Base-by-base conservation (phyloP, 2,113 vertebrate genomes). In the Argyrosomus japonicus region DNA sequence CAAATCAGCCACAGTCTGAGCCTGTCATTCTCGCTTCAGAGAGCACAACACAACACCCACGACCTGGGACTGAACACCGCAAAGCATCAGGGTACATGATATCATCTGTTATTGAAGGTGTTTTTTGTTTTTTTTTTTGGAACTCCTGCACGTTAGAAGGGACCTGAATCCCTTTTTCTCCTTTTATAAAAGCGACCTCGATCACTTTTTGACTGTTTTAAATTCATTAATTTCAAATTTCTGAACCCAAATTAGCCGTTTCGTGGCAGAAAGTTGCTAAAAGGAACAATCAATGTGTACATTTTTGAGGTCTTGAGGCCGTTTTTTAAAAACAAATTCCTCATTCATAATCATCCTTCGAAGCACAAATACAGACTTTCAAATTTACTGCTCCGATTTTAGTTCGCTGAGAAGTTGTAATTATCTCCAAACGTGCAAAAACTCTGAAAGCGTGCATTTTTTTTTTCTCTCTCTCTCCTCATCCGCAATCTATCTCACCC, bases 1-100 rank as follows among this genome's bases (percentile, higher is more conserved):
- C 85, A 86, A 74, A 89, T 90, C 90, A 83, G 87, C 72, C 81
- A 32, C 87, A 89, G 88, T 77, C 87, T 83, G 88, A 89, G 89
- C 76, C 81, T 85, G 87, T 90, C 88, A 75, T 80, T 69, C 82
- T 84, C 77, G 79, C 89, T 93, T 90, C 87, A 88, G 76, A 91
- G 91, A 85, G 75, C 88, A 82, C 83, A 67, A 84, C 76, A 73
- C 74, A 74, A 82, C 88, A 78, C 83, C 83, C 86, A 68, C 86
- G 68, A 87, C 87, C 81, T 67, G 88, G 61, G 83, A 76, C 63
- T 12, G 68, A 76, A 77, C 81, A 53, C 81, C 4, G 43, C 78
- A 45, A 18, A 47, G 77, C 72, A 69, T 53, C 83, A 32, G 63
- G 45, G 75, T 71, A 58, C 79, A 68, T 73, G 62, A 64, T 14